A percentile compares a stretch with the other conserved stretches of the same genome.
Conservation (phyloP, 1,140 invertebrate species). For the Drosophila cardini region DNA sequence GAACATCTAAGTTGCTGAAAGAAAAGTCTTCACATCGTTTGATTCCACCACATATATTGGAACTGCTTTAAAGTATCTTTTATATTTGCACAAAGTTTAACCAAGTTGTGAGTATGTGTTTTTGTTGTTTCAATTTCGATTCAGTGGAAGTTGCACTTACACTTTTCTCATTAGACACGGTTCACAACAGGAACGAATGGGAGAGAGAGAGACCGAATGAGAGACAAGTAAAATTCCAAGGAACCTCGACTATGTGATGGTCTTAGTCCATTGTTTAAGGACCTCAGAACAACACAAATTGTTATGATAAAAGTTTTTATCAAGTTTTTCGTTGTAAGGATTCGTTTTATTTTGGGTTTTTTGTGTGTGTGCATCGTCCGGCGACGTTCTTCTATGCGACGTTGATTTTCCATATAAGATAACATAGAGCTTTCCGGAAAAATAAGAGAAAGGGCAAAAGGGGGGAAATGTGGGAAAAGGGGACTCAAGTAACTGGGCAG, state of each 20-base stretch:
- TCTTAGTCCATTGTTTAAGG: conserved; percentile 50
- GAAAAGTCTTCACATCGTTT: not conserved
- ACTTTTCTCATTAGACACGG: conserved; percentile 73
- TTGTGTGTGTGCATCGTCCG: conserved; percentile 45
- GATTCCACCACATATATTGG: not conserved
- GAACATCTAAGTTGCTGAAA: too few relatives aligned
- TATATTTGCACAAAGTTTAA: conserved; percentile 16
- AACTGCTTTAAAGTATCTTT: not conserved
- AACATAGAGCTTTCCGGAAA: conserved; percentile 15
- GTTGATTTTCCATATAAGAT: conserved; percentile 67
- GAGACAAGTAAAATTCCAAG: conserved; percentile 28
- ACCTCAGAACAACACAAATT: conserved; percentile 77
- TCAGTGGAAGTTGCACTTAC: conserved; percentile 63
- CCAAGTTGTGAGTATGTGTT: conserved; percentile 32
- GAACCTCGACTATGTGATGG: conserved; percentile 21
- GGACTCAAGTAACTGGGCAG: conserved; percentile 26
- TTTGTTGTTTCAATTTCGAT: conserved; percentile 25
- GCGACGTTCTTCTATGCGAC: conserved; percentile 25
- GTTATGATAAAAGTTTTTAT: conserved; percentile 84
- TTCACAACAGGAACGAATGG: conserved; percentile 11
- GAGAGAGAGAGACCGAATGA: too few relatives aligned
- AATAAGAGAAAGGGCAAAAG: not conserved
- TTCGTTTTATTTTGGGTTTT: conserved; percentile 45
- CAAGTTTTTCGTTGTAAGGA: conserved; percentile 69
- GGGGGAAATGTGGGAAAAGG: not conserved